Evolutionary conservation across 2,888 invertebrate genomes (phyloP).

Genomic region (Merodon equestris): DNA sequence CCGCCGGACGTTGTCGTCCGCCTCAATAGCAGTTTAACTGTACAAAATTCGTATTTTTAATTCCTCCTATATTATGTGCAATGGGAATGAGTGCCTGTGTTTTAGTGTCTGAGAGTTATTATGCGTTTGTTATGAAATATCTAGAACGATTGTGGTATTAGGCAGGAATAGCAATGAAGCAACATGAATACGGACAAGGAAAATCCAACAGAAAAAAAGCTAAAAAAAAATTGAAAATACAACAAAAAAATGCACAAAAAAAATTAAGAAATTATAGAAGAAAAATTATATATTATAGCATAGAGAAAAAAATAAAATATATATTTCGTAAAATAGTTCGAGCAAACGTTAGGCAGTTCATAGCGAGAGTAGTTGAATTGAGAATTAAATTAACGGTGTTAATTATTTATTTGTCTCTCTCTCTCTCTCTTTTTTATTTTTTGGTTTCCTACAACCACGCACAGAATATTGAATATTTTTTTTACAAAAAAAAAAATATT

Average conservation of each 20-base stretch:
- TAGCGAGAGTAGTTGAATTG: conserved; percentile 42
- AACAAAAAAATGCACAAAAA: conserved; percentile 44
- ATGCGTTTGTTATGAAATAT: conserved; percentile 65
- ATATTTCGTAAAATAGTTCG: conserved; percentile 39
- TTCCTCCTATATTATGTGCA: conserved; percentile 65
- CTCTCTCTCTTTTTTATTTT: too few relatives aligned
- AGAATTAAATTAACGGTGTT: conserved; percentile 55
- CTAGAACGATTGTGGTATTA: conserved; percentile 57
- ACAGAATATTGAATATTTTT: conserved; percentile 51
- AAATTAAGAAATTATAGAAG: conserved; percentile 14
- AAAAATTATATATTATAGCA: background rate
- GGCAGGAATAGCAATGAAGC: conserved; percentile 36
- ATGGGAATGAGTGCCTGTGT: conserved; percentile 72
- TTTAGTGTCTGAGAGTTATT: conserved; percentile 70
- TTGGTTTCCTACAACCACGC: conserved; percentile 60
- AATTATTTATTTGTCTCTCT: conserved; percentile 31
- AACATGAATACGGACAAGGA: conserved; percentile 54
- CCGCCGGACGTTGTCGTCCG: conserved; percentile 86
- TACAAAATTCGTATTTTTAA: conserved; percentile 59
- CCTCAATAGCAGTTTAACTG: conserved; percentile 77
- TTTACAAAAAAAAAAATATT: conserved; percentile 49
- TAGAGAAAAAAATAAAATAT: conserved; percentile 24
- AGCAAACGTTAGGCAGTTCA: conserved; percentile 67
- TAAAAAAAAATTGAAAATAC: conserved; percentile 40
- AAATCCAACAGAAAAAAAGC: conserved; percentile 36